phyloP scores from a whole-genome alignment of 2,797 vertebrate genomes.

The Mormyrops boulengeri region DNA sequence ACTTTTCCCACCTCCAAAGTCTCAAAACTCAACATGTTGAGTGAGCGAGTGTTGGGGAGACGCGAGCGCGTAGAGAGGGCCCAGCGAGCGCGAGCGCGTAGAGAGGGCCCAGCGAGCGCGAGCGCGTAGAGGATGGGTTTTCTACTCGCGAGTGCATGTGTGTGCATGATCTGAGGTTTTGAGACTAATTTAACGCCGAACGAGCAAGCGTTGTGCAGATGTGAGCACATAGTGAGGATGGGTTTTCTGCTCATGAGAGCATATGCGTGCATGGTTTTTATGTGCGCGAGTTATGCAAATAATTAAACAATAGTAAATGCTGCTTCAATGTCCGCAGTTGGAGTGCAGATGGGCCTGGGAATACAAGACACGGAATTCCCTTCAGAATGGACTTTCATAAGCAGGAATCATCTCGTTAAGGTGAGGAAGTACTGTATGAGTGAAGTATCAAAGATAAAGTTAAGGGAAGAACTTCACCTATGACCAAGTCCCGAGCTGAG shows the following conservation, averaged over 20 bases:
- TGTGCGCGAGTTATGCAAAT: background rate
- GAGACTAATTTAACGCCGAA: too few species aligned
- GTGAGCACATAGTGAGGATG: background rate
- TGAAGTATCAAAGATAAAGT: background rate
- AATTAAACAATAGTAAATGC: background rate
- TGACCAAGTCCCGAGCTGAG: slow-evolving; percentile 89
- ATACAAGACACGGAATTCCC: background rate
- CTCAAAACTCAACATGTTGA: background rate
- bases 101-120: background rate
- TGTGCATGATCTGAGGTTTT: too few species aligned
- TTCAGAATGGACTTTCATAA: background rate
- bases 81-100: background rate
- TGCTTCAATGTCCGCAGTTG: background rate
- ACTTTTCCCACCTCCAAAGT: background rate
- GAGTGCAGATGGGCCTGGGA: background rate
- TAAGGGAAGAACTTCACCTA: slow-evolving; percentile 62
- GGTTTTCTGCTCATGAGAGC: background rate
- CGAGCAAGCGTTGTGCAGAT: too few species aligned
- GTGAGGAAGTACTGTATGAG: background rate
- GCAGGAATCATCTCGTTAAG: background rate
- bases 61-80: background rate
- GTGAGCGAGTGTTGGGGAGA: background rate
- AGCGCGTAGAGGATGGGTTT: too few species aligned
- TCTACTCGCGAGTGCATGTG: too few species aligned
- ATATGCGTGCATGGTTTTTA: background rate